A percentile compares a stretch with the other conserved stretches of the same genome.
These are phyloP conservation scores for Drosophila parabipectinata DNA, from an alignment of 1,140 invertebrate species.

Conservation along the genomic window DNA sequence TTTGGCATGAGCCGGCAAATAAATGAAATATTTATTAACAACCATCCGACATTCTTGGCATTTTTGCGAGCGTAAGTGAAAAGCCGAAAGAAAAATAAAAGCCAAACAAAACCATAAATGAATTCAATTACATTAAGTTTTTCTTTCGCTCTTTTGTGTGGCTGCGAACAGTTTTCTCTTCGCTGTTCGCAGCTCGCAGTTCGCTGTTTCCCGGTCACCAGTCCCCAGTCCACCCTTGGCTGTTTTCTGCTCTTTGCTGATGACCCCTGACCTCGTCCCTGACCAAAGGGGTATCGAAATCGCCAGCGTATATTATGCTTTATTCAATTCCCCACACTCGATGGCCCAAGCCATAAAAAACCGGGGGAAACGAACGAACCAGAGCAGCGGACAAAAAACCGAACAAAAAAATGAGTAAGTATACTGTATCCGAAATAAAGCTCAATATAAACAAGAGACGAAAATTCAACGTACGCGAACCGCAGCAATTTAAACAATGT, in stretches of 20 bases:
- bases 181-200: background rate
- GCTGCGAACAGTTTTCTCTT: constrained; percentile 16
- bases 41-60: constrained; percentile 73
- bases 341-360: constrained; percentile 57
- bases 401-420: constrained; percentile 20
- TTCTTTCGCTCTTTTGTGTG: constrained; percentile 44
- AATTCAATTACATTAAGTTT: constrained; percentile 82
- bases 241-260: constrained; percentile 9
- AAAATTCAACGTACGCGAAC: constrained; percentile 77
- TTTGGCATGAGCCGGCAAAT: constrained; percentile 61
- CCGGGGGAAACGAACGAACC: constrained; percentile 16
- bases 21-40: constrained; percentile 82
- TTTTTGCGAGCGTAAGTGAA: constrained; percentile 70
- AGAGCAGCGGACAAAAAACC: constrained; percentile 15
- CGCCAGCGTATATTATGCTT: constrained; percentile 59
- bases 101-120: constrained; percentile 81
- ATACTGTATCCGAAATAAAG: constrained; percentile 63
- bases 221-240: background rate
- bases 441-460: constrained; percentile 71
- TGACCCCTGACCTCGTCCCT: constrained; percentile 46
- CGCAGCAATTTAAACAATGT: constrained; percentile 81
- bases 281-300: constrained; percentile 56
- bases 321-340: constrained; percentile 58
- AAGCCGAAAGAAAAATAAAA: constrained; percentile 49
- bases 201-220: background rate